Evolutionary conservation across 2,797 vertebrate species (phyloP).

Genomic region (Ctenopoma multispine): DNA sequence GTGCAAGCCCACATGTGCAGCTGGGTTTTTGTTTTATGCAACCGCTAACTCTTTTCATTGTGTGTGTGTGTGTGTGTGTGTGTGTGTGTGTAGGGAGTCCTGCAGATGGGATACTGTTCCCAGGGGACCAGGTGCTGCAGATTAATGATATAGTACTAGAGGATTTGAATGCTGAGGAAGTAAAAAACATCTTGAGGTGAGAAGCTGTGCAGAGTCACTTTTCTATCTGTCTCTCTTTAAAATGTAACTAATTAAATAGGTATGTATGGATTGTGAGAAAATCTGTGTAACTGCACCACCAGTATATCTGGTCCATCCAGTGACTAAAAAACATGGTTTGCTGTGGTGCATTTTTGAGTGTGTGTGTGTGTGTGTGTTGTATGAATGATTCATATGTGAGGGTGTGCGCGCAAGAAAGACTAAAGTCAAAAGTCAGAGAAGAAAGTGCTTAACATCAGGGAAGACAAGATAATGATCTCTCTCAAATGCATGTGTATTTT

Average conservation of each 20-base stretch:
- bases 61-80: slow-evolving; percentile 46
- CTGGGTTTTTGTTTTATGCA: slow-evolving; percentile 51
- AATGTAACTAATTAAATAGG: not conserved
- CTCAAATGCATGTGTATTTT: slow-evolving; percentile 5
- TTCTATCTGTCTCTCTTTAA: slow-evolving; percentile 16
- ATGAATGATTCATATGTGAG: slow-evolving; percentile 8
- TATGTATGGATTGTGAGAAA: not conserved
- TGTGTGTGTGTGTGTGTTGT: not conserved
- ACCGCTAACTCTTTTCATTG: slow-evolving; percentile 41
- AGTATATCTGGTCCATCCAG: slow-evolving; percentile 25
- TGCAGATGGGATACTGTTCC: slow-evolving; percentile 86
- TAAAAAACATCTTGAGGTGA: slow-evolving; percentile 90
- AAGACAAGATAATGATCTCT: slow-evolving; percentile 43
- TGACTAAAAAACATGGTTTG: slow-evolving; percentile 28
- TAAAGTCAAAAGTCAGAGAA: slow-evolving; percentile 56
- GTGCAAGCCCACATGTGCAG: slow-evolving; percentile 39
- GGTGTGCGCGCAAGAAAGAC: slow-evolving; percentile 26
- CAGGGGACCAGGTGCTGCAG: slow-evolving; percentile 91
- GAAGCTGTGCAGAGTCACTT: not conserved
- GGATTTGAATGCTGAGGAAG: slow-evolving; percentile 85
- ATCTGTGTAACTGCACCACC: not conserved
- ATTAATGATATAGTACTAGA: slow-evolving; percentile 89
- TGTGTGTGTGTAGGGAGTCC: slow-evolving; percentile 79
- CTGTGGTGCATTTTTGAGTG: slow-evolving; percentile 8
- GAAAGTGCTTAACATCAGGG: slow-evolving; percentile 61